phyloP scores from a whole-genome alignment of 2,888 invertebrate genomes.

The Hemaris fuciformis region DNA sequence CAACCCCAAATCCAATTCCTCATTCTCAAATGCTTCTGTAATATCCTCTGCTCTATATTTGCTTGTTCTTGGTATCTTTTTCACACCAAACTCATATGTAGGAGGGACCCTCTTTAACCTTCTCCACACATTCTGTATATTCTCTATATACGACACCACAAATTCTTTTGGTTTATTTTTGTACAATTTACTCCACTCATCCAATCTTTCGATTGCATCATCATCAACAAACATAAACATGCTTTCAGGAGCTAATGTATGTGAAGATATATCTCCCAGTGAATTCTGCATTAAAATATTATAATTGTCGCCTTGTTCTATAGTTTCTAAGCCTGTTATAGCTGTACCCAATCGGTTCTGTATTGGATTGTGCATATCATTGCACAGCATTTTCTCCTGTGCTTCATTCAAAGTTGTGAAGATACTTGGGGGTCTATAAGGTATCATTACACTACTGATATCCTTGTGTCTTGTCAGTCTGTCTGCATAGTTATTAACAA shows the following conservation, averaged over 20 bases:
- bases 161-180: slow-evolving; percentile 40
- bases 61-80: slow-evolving; percentile 23
- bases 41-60: slow-evolving; percentile 59
- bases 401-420: slow-evolving; percentile 53
- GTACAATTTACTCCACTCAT: slow-evolving; percentile 58
- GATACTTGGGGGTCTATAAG: slow-evolving; percentile 64
- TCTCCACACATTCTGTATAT: slow-evolving; percentile 55
- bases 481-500: slow-evolving; percentile 57
- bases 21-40: slow-evolving; percentile 50
- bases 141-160: slow-evolving; percentile 48
- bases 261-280: slow-evolving; percentile 65
- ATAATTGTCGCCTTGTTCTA: slow-evolving; percentile 52
- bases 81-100: slow-evolving; percentile 39
- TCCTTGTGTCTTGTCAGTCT: slow-evolving; percentile 37
- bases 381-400: slow-evolving; percentile 50
- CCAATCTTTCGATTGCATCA: slow-evolving; percentile 48
- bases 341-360: slow-evolving; percentile 53
- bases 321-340: slow-evolving; percentile 53
- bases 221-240: slow-evolving; percentile 55
- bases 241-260: slow-evolving; percentile 55
- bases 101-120: slow-evolving; percentile 53
- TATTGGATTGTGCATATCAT: slow-evolving; percentile 54
- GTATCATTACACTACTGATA: slow-evolving; percentile 48
- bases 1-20: slow-evolving; percentile 57
- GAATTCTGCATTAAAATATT: slow-evolving; percentile 63